Base-by-base conservation (phyloP, 2,888 invertebrate genomes). In the Rotaria socialis region DNA sequence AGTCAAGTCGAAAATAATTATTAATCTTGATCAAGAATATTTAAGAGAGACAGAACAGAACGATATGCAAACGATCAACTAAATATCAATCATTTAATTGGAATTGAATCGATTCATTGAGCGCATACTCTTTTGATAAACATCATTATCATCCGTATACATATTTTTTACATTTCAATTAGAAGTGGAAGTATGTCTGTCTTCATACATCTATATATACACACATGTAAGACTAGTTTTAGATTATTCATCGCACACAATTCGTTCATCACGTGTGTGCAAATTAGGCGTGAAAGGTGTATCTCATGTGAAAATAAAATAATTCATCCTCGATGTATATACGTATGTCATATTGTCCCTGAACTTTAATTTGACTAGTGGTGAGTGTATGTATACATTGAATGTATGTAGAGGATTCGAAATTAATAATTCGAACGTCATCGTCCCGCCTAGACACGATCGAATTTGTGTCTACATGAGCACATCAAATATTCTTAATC, bases 401-500 rank as follows among this genome's bases (percentile, higher is more conserved):
- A 3, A 67, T 67, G 35, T 19, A 67, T 67, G 67, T 67, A 27
- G 2, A 67, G 67, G 67, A 67, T 67, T 67, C 19, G 67, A 67
- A 67, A 67, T 67, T 67, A 19, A 67, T 67, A 67, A 67, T 67
- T 67, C 67, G 67, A 67, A 67, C 19, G 35, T 41, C 67, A 67
- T 35, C 14, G 35, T 67, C 27, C 27, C 35, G 67, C 67, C 67
- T 67, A 67, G 67, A 67, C 67, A 67, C 35, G 16, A 67, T 67
- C 67, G 35, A 67, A 67, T 67, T 35, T 35, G 19, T 67, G 67
- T 67, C 67, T 67, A 67, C 67, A 67, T 67, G 67, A 67, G 35
- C 35, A 67, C 67, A 67, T 67, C 67, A 67, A 67, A 67, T 67
- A 67, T 67, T 67, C 67, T 67, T 67, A 35, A 67, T 67, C 67